These are phyloP conservation scores for Solen grandis DNA, from an alignment of 1,140 invertebrate species.

Conservation along the genomic window DNA sequence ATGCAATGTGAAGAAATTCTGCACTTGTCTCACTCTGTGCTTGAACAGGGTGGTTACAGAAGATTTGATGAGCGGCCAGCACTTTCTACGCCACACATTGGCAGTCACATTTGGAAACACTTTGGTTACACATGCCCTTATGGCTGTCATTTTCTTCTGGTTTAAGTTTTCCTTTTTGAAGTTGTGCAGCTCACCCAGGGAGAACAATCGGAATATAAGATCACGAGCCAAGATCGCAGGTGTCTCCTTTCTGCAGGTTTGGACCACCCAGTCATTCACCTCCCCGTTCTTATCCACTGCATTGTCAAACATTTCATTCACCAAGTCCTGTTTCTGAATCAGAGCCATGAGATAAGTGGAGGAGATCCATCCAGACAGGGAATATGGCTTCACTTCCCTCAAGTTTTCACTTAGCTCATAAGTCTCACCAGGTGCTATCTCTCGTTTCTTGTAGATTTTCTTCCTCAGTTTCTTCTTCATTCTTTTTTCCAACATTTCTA, in stretches of 20 bases:
- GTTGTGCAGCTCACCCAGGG: constrained; percentile 14
- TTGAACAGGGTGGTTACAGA: constrained; percentile 27
- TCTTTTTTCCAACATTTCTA: constrained; percentile 16
- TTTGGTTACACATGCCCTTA: constrained; percentile 19
- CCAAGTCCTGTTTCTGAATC: constrained; percentile 23
- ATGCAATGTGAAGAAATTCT: constrained; percentile 29
- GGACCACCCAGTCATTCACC: constrained; percentile 31
- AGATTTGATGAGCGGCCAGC: constrained; percentile 1
- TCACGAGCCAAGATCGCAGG: constrained; percentile 33
- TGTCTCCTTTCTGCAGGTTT: constrained; percentile 2
- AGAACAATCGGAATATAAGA: constrained; percentile 42
- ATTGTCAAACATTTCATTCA: constrained; percentile 40
- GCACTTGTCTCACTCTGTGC: constrained; percentile 21
- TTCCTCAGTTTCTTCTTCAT: constrained; percentile 8
- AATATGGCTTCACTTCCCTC: constrained; percentile 30
- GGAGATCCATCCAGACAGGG: constrained; percentile 32
- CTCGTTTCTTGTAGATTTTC: background rate
- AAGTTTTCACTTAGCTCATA: constrained; percentile 1
- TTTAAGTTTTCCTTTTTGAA: background rate
- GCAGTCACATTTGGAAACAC: constrained; percentile 1
- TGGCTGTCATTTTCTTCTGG: constrained; percentile 14
- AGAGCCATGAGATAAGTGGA: constrained; percentile 39
- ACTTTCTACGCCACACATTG: background rate
- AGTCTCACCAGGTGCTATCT: background rate
- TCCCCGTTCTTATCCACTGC: constrained; percentile 21